A percentile compares a stretch with the other conserved stretches of the same genome.
phyloP scores from a whole-genome alignment of 2,797 vertebrate genomes.

The Oryzias dopingdopingensis region DNA sequence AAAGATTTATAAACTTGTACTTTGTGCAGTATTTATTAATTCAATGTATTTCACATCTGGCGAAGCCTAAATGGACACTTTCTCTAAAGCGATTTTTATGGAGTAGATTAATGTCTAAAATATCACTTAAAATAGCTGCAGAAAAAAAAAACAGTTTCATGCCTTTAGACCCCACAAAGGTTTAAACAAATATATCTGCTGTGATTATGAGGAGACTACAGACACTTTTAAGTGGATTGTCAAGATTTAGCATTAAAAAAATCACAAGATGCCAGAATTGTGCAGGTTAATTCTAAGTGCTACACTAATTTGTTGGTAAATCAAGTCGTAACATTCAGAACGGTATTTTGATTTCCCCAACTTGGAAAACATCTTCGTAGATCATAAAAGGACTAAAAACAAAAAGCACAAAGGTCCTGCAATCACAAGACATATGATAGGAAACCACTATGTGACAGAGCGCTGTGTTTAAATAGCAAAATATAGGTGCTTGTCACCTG shows the following conservation, averaged over 20 bases:
- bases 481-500: conserved; percentile 71
- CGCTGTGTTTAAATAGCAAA: conserved; percentile 68
- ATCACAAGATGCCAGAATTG: too few species aligned
- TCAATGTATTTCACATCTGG: conserved; percentile 61
- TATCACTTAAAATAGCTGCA: conserved; percentile 60
- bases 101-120: conserved; percentile 74
- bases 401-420: conserved; percentile 4
- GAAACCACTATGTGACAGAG: conserved; percentile 63
- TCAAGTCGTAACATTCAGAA: too few species aligned
- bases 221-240: conserved; percentile 5
- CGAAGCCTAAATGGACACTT: conserved; percentile 66
- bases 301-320: too few species aligned
- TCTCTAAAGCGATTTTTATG: conserved; percentile 66
- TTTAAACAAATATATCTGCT: conserved; percentile 18
- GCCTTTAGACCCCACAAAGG: conserved; percentile 25
- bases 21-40: conserved; percentile 62
- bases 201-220: conserved; percentile 28
- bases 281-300: too few species aligned
- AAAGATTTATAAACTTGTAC: conserved; percentile 69
- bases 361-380: too few species aligned
- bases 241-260: conserved; percentile 12
- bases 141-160: conserved; percentile 53
- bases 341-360: not conserved
- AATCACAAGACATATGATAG: conserved; percentile 41
- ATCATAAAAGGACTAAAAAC: conserved; percentile 2